Evolutionary conservation across 2,113 vertebrate genomes (phyloP).

Genomic region (Micromys minutus): DNA sequence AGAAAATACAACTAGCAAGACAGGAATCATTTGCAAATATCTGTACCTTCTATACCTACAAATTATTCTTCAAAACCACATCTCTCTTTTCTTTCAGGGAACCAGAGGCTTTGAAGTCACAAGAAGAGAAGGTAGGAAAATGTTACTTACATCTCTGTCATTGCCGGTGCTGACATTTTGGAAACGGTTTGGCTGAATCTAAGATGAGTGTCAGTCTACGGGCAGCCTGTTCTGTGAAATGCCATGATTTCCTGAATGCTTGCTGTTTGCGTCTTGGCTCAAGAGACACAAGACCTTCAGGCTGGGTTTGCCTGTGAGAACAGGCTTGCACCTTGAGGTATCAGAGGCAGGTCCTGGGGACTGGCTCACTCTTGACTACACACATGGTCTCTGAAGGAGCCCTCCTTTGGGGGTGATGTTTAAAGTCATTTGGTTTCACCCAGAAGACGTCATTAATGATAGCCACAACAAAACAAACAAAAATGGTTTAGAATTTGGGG

Average conservation of each 20-base stretch:
- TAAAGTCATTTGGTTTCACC: constrained; percentile 44
- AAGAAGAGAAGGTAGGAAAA: constrained; percentile 87
- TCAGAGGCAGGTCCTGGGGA: background rate
- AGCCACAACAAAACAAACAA: background rate
- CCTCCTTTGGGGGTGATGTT: background rate
- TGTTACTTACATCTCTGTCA: background rate
- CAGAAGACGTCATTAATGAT: background rate
- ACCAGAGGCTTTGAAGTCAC: constrained; percentile 82
- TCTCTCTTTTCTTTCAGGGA: constrained; percentile 85
- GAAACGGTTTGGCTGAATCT: constrained; percentile 55
- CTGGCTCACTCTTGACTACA: background rate
- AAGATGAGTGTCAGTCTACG: constrained; percentile 22
- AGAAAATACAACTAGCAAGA: constrained; percentile 13
- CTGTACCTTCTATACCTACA: constrained; percentile 64
- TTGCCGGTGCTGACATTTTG: constrained; percentile 66
- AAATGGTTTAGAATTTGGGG: background rate
- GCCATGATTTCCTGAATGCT: constrained; percentile 33
- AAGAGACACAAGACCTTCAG: background rate
- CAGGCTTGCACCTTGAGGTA: background rate
- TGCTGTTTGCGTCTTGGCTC: background rate
- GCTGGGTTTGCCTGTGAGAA: background rate
- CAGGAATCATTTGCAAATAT: constrained; percentile 52
- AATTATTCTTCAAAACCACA: constrained; percentile 71
- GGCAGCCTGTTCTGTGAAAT: constrained; percentile 42
- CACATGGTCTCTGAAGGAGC: background rate